Evolutionary conservation across 1,140 invertebrate species (phyloP).

Genomic region (Dermatophagoides farinae): DNA sequence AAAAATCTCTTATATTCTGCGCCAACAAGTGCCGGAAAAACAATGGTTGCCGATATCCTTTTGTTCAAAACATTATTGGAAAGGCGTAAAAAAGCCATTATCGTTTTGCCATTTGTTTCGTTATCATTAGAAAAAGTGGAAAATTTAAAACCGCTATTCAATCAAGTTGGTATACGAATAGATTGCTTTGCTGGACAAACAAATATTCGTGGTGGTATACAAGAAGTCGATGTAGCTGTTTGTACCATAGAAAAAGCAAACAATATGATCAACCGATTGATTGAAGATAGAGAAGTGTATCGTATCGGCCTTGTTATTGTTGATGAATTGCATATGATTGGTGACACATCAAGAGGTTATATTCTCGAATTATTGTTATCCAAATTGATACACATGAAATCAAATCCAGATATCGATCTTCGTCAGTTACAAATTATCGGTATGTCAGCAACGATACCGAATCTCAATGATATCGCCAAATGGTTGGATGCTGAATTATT

Average conservation of each 20-base stretch:
- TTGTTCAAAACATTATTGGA: slow-evolving; percentile 73
- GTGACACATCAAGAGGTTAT: slow-evolving; percentile 71
- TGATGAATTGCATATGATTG: slow-evolving; percentile 85
- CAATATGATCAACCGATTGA: slow-evolving; percentile 50
- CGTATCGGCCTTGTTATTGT: slow-evolving; percentile 57
- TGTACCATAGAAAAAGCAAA: slow-evolving; percentile 98
- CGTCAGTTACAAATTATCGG: slow-evolving; percentile 68
- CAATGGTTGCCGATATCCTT: slow-evolving; percentile 82
- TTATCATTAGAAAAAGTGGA: slow-evolving; percentile 84
- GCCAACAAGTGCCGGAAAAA: slow-evolving; percentile 91
- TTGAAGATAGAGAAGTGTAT: slow-evolving; percentile 25
- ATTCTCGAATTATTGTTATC: slow-evolving; percentile 81
- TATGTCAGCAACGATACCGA: slow-evolving; percentile 93
- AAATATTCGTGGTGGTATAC: slow-evolving; percentile 63
- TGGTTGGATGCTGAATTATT: slow-evolving; percentile 77
- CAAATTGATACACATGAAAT: slow-evolving; percentile 54
- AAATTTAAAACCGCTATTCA: slow-evolving; percentile 48
- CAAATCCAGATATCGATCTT: background rate
- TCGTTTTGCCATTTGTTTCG: slow-evolving; percentile 89
- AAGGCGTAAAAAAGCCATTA: slow-evolving; percentile 65
- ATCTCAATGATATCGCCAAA: slow-evolving; percentile 52
- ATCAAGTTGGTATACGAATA: slow-evolving; percentile 56
- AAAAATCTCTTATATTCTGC: slow-evolving; percentile 82
- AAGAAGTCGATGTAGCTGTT: slow-evolving; percentile 65
- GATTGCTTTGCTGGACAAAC: slow-evolving; percentile 85